Evolutionary conservation across 1,140 invertebrate species (phyloP).

Genomic region (Cheumatopsyche charites): DNA sequence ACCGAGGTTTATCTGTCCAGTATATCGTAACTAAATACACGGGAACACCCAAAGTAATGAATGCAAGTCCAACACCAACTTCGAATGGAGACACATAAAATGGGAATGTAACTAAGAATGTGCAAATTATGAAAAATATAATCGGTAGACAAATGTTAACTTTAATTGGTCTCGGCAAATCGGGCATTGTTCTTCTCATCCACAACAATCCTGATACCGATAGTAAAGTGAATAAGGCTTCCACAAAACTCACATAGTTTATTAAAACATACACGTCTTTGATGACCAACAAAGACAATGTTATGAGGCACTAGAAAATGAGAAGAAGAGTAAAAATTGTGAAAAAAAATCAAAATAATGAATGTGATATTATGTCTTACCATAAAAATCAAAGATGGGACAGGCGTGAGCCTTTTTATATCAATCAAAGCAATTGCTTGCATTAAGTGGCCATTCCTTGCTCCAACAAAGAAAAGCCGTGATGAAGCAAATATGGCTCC

Average conservation of each 20-base stretch:
- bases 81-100: slow-evolving; percentile 75
- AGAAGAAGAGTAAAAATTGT: slow-evolving; percentile 6
- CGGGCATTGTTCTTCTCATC: slow-evolving; percentile 79
- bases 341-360: slow-evolving; percentile 1
- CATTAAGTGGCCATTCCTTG: slow-evolving; percentile 88
- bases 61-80: slow-evolving; percentile 81
- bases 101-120: slow-evolving; percentile 85
- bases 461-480: slow-evolving; percentile 89
- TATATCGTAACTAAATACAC: slow-evolving; percentile 86
- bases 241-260: slow-evolving; percentile 93
- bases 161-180: slow-evolving; percentile 77
- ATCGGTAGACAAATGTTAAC: slow-evolving; percentile 80
- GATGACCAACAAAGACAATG: slow-evolving; percentile 80
- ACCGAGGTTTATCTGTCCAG: slow-evolving; percentile 77
- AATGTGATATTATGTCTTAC: slow-evolving; percentile 63
- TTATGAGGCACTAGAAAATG: slow-evolving; percentile 76
- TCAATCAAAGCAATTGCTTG: slow-evolving; percentile 87
- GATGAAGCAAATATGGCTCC: slow-evolving; percentile 89
- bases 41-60: slow-evolving; percentile 82
- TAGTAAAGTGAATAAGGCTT: slow-evolving; percentile 89
- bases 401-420: slow-evolving; percentile 83
- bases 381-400: slow-evolving; percentile 89
- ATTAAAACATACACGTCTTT: slow-evolving; percentile 90
- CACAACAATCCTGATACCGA: slow-evolving; percentile 88
- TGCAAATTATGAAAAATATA: slow-evolving; percentile 82